Percentiles rank a stretch among this genome's conserved stretches.
Conservation (phyloP, 1,140 invertebrate species). For the Pseudoatta argentina region DNA sequence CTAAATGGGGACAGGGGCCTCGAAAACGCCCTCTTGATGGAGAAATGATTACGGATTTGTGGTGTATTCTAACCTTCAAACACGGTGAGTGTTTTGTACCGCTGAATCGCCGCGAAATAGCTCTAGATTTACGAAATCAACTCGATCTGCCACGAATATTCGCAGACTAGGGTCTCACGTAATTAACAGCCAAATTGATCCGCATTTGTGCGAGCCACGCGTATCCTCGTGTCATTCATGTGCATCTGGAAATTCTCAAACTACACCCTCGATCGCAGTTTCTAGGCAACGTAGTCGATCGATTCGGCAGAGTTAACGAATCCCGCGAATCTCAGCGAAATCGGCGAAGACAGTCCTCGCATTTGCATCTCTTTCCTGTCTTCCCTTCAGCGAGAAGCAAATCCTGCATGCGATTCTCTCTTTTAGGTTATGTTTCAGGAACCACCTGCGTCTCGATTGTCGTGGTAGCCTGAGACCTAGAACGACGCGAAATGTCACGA, state of each 20-base stretch:
- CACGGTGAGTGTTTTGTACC: constrained; percentile 28
- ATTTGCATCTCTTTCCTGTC: not conserved
- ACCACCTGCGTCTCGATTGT: not conserved
- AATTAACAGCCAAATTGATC: not conserved
- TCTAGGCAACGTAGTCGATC: constrained; percentile 81
- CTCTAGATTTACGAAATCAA: not conserved
- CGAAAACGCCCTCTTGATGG: not conserved
- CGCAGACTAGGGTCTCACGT: not conserved
- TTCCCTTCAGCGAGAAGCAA: not conserved
- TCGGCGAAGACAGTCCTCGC: not conserved
- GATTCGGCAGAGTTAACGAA: constrained; percentile 67
- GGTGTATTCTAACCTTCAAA: not conserved
- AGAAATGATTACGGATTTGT: not conserved
- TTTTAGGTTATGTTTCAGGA: constrained; percentile 65
- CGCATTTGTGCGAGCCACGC: not conserved
- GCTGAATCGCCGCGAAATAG: not conserved
- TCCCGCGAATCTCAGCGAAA: not conserved
- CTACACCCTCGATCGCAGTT: constrained; percentile 73
- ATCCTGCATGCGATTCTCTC: not conserved
- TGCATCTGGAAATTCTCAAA: not conserved
- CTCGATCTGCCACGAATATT: not conserved
- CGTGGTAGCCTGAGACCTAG: not conserved
- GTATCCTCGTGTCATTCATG: not conserved
- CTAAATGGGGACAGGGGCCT: not conserved
- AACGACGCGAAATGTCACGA: not conserved